Percentiles rank a stretch among this genome's conserved stretches.
phyloP scores from a whole-genome alignment of 35 echinoderm and acorn worm genomes.

The Acanthaster planci region DNA sequence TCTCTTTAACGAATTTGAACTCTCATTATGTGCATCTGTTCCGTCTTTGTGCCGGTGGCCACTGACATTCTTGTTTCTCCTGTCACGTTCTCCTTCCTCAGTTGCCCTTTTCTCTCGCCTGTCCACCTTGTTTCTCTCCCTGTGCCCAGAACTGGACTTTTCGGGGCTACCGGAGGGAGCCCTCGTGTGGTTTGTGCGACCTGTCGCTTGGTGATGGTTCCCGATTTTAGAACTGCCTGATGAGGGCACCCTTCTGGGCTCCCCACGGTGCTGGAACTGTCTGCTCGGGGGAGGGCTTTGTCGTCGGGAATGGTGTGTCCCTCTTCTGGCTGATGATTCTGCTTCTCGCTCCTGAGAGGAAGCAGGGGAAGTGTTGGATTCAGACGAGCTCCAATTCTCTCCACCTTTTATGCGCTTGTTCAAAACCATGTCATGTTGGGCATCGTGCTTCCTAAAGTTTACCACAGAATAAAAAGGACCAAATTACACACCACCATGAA shows the following conservation, averaged over 20 bases:
- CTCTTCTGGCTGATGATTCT: not conserved
- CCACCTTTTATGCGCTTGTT: no score
- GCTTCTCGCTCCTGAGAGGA: not conserved
- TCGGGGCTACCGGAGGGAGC: not conserved
- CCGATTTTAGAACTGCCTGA: not conserved
- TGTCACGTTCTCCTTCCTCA: constrained; percentile 4
- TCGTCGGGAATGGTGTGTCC: not conserved
- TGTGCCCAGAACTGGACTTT: not conserved
- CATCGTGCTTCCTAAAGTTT: not conserved
- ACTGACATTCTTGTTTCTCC: not conserved
- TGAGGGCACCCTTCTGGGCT: not conserved
- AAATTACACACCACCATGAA: no score
- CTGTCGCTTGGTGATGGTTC: not conserved
- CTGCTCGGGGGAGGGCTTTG: no score
- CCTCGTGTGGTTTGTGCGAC: not conserved
- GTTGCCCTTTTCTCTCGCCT: not conserved
- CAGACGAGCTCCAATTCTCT: not conserved
- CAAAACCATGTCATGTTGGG: not conserved
- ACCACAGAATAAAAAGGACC: no score
- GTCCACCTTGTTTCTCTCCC: constrained; percentile 3
- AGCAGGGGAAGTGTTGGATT: not conserved
- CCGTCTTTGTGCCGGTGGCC: no score
- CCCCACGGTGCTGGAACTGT: not conserved
- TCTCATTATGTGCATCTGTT: no score
- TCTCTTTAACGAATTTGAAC: no score